Conservation (phyloP, 2,797 vertebrate genomes). For the Xerus rutilus region DNA sequence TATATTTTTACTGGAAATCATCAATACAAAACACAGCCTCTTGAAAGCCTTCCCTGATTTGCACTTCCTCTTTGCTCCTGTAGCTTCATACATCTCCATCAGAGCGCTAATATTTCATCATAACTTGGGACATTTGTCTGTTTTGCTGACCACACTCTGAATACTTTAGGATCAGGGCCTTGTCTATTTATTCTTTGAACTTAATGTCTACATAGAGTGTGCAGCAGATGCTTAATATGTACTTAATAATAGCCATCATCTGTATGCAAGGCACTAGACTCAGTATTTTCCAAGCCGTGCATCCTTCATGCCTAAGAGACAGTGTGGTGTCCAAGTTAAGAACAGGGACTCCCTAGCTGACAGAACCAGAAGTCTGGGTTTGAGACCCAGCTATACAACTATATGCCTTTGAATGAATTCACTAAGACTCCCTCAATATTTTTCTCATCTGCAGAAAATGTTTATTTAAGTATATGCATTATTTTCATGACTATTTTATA, state of each 20-base stretch:
- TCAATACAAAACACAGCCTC: neutral
- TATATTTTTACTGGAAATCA: neutral
- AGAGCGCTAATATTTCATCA: neutral
- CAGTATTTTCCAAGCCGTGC: neutral
- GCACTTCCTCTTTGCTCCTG: neutral
- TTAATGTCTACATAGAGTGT: neutral
- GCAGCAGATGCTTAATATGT: neutral
- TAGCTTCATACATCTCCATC: neutral
- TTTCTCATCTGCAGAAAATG: neutral
- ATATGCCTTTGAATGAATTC: neutral
- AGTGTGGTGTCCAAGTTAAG: neutral
- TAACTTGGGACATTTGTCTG: neutral
- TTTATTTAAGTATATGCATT: neutral
- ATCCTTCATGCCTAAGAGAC: neutral
- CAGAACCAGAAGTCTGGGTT: neutral
- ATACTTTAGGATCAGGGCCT: neutral
- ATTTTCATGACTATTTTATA: neutral
- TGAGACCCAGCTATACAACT: neutral
- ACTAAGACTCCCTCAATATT: neutral
- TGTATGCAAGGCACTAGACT: neutral
- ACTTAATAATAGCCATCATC: neutral
- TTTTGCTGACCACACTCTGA: neutral
- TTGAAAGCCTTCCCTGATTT: neutral
- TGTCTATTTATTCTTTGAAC: neutral
- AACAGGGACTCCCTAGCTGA: neutral